A percentile compares a stretch with the other conserved stretches of the same genome.
phyloP scores from a whole-genome alignment of 2,113 vertebrate species.

The Apeltes quadracus region DNA sequence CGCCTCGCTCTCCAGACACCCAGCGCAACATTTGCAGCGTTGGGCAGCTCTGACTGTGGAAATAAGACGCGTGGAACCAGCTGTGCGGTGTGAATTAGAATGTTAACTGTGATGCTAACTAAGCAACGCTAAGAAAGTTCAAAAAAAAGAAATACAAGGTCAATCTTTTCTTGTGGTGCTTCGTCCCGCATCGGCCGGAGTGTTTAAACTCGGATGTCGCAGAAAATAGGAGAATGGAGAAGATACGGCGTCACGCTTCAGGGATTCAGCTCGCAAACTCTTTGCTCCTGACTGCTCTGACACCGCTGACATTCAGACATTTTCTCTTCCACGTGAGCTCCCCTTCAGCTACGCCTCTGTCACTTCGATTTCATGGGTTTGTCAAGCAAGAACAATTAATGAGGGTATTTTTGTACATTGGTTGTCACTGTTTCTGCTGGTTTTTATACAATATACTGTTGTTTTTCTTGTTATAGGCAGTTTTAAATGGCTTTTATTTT shows the following conservation, averaged over 20 bases:
- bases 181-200: not conserved
- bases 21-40: slow-evolving; percentile 1
- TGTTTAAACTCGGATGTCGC: slow-evolving; percentile 6
- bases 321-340: slow-evolving; percentile 25
- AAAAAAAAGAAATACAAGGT: slow-evolving; percentile 5
- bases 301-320: slow-evolving; percentile 18
- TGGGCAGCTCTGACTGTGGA: slow-evolving; percentile 28
- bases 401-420: slow-evolving; percentile 69
- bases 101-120: not conserved
- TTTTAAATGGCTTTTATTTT: slow-evolving; percentile 13
- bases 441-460: slow-evolving; percentile 64
- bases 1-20: slow-evolving; percentile 37
- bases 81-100: not conserved
- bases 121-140: too few relatives aligned
- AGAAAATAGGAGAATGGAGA: slow-evolving; percentile 6
- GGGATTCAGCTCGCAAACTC: slow-evolving; percentile 7
- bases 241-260: slow-evolving; percentile 16
- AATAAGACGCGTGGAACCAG: too few relatives aligned
- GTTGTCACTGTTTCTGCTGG: slow-evolving; percentile 53
- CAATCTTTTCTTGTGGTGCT: slow-evolving; percentile 22
- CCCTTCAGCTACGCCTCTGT: slow-evolving; percentile 9
- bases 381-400: slow-evolving; percentile 38
- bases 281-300: slow-evolving; percentile 29
- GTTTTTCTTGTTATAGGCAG: slow-evolving; percentile 27
- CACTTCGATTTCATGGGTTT: slow-evolving; percentile 19